Evolutionary conservation across 2,113 vertebrate species (phyloP).

Genomic region (Alces alces): DNA sequence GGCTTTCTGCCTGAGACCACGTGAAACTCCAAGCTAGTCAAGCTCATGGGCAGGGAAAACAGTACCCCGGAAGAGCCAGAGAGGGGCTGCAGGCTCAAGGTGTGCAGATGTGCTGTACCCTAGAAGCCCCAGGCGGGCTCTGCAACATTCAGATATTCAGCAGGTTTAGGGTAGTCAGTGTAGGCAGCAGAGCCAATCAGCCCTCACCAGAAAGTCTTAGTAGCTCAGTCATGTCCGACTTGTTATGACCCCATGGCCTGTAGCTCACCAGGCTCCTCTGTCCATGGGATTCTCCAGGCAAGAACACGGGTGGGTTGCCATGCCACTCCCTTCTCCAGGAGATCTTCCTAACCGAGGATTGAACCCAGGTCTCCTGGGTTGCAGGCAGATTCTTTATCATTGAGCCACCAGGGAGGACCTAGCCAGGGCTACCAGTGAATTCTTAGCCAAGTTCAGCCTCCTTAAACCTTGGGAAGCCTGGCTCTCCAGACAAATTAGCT

Average conservation of each 20-base stretch:
- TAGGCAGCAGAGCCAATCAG: not conserved
- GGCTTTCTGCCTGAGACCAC: not conserved
- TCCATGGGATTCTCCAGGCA: not conserved
- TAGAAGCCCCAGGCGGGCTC: not conserved
- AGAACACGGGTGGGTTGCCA: not conserved
- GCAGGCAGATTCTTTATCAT: not conserved
- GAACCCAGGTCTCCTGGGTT: not conserved
- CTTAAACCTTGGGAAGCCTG: not conserved
- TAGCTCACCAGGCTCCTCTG: not conserved
- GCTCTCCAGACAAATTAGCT: not conserved
- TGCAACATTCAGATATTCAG: not conserved
- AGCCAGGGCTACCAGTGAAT: not conserved
- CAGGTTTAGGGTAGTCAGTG: conserved; percentile 14
- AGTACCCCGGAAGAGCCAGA: not conserved
- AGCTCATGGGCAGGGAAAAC: not conserved
- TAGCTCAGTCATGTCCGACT: not conserved
- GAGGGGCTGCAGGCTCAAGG: not conserved
- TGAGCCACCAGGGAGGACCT: not conserved
- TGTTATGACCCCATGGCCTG: not conserved
- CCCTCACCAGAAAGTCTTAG: not conserved
- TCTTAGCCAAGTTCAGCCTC: not conserved
- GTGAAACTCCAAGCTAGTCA: conserved; percentile 28
- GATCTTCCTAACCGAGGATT: not conserved
- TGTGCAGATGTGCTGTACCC: not conserved
- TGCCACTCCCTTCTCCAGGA: not conserved